A percentile compares a stretch with the other conserved stretches of the same genome.
Conservation (phyloP, 2,797 vertebrate genomes). For the Pygocentrus nattereri region DNA sequence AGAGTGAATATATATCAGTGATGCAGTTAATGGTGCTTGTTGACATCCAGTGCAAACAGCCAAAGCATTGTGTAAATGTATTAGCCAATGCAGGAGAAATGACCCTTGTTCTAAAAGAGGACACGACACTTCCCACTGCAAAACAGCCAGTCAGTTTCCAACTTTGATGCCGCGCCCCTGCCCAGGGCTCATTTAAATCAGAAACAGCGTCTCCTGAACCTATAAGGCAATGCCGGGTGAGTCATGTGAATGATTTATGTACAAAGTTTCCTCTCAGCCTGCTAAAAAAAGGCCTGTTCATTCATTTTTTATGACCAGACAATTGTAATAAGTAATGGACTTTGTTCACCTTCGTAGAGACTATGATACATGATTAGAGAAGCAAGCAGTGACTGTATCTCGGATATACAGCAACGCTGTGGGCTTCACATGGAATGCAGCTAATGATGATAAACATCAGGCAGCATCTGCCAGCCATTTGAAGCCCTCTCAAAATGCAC, state of each 20-base stretch:
- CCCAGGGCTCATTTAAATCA: not conserved
- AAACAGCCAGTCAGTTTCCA: constrained; percentile 17
- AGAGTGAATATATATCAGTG: too few species aligned
- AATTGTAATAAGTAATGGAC: not conserved
- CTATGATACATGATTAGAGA: not conserved
- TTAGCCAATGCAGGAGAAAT: not conserved
- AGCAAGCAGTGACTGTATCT: not conserved
- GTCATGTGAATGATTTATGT: not conserved
- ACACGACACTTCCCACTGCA: not conserved
- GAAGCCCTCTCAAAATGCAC: constrained; percentile 11
- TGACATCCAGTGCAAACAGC: too few species aligned
- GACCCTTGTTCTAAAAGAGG: not conserved
- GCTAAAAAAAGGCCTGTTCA: not conserved
- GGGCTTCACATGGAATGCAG: not conserved
- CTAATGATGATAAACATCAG: not conserved
- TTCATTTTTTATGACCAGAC: not conserved
- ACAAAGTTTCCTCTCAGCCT: not conserved
- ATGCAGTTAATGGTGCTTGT: too few species aligned
- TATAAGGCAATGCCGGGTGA: not conserved
- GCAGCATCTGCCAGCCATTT: not conserved
- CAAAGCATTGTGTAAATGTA: not conserved
- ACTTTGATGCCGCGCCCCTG: not conserved
- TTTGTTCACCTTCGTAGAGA: not conserved
- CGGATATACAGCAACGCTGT: not conserved
- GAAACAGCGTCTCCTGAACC: not conserved